These are phyloP conservation scores for Rutpela maculata DNA, from an alignment of 2,888 invertebrate species.

Conservation along the genomic window DNA sequence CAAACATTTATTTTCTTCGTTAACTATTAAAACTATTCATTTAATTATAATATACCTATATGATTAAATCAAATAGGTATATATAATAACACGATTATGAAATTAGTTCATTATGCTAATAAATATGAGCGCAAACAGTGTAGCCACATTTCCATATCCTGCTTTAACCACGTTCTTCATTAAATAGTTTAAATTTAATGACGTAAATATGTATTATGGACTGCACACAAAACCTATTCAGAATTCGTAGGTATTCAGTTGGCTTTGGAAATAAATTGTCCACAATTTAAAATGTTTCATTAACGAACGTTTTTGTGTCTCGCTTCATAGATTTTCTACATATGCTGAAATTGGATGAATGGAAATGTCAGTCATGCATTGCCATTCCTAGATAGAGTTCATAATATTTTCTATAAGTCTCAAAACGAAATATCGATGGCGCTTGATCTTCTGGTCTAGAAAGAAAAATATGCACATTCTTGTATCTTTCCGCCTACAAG, in stretches of 20 bases:
- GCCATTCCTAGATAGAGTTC: not conserved
- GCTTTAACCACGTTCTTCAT: not conserved
- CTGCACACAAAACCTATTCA: not conserved
- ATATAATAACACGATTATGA: too few relatives aligned
- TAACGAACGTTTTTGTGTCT: not conserved
- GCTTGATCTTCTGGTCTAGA: constrained; percentile 3
- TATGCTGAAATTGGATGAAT: constrained; percentile 30
- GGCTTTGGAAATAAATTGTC: not conserved
- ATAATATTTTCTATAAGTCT: constrained; percentile 15
- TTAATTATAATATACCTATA: too few relatives aligned
- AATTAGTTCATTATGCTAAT: too few relatives aligned
- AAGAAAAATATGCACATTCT: not conserved
- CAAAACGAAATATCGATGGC: not conserved
- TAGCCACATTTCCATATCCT: not conserved
- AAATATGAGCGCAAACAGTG: too few relatives aligned
- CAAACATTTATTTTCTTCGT: too few relatives aligned
- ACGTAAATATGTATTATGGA: not conserved
- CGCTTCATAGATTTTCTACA: constrained; percentile 25
- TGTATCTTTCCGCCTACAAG: not conserved
- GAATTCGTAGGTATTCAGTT: not conserved
- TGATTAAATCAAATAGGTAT: too few relatives aligned
- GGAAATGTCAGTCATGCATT: constrained; percentile 22
- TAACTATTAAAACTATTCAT: too few relatives aligned
- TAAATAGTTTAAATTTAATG: constrained; percentile 6
- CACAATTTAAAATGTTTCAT: constrained; percentile 22